Percentiles rank a stretch among this genome's conserved stretches.
phyloP scores from a whole-genome alignment of 2,113 vertebrate genomes.

The Irena cyanogastra region DNA sequence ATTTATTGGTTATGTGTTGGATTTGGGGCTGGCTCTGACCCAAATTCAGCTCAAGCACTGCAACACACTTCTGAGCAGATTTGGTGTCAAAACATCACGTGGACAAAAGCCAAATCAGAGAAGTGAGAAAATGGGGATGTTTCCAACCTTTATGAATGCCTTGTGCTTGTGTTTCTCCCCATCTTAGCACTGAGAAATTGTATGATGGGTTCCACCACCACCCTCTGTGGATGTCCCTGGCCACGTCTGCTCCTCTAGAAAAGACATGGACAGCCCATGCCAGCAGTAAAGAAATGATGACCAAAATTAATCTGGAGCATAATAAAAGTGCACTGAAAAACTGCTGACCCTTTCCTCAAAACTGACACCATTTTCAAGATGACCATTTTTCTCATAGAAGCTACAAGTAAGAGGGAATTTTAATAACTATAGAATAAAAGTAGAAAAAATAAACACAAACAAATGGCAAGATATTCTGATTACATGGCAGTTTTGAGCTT shows the following conservation, averaged over 20 bases:
- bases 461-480: neutral
- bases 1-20: neutral
- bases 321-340: neutral
- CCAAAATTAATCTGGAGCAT: neutral
- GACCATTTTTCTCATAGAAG: neutral
- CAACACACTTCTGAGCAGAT: neutral
- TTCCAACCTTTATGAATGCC: neutral
- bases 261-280: accelerated
- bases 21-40: neutral
- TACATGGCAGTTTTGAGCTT: neutral
- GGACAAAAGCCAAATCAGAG: neutral
- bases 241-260: neutral
- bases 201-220: accelerated
- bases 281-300: neutral
- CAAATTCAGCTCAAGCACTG: neutral
- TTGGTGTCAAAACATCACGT: neutral
- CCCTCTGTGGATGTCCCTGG: accelerated
- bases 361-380: neutral
- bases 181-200: neutral
- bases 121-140: neutral
- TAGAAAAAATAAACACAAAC: neutral
- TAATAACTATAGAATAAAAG: neutral
- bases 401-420: neutral
- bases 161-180: neutral
- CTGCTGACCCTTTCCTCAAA: neutral